phyloP scores from a whole-genome alignment of 2,797 vertebrate species.

The Zalophus californianus region DNA sequence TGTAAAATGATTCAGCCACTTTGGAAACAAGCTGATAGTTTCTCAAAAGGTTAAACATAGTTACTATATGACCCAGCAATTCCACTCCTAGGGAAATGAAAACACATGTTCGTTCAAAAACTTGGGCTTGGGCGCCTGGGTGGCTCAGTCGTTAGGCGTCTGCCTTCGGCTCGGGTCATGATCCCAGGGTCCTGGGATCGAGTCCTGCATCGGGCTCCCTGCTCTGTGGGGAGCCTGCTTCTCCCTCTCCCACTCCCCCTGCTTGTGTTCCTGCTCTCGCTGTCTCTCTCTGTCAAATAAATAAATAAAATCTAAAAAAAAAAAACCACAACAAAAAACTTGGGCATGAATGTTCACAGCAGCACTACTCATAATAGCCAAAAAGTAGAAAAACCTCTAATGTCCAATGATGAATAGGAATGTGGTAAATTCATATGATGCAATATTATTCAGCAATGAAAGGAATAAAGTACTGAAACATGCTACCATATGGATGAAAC shows the following conservation, averaged over 20 bases:
- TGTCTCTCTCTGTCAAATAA: too few relatives aligned
- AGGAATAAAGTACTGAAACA: not conserved
- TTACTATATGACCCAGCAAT: not conserved
- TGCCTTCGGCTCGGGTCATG: too few relatives aligned
- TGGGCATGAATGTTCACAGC: not conserved
- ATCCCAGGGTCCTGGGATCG: too few relatives aligned
- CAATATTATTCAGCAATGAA: not conserved
- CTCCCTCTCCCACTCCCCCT: too few relatives aligned
- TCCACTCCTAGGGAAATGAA: not conserved
- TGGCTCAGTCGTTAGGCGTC: too few relatives aligned
- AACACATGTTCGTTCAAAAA: not conserved
- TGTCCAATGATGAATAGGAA: not conserved
- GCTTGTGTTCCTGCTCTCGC: too few relatives aligned
- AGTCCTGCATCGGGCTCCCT: too few relatives aligned
- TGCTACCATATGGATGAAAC: not conserved
- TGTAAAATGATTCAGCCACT: not conserved
- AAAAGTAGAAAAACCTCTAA: not conserved
- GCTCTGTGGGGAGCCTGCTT: too few relatives aligned
- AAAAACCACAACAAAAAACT: not conserved
- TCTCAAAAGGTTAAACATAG: not conserved
- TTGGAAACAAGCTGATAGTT: not conserved
- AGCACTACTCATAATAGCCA: not conserved
- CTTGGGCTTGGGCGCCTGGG: too few relatives aligned
- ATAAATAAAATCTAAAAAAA: too few relatives aligned
- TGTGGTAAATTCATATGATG: not conserved